Base-by-base conservation (phyloP, 2,113 vertebrate species). In the Ciconia maguari region DNA sequence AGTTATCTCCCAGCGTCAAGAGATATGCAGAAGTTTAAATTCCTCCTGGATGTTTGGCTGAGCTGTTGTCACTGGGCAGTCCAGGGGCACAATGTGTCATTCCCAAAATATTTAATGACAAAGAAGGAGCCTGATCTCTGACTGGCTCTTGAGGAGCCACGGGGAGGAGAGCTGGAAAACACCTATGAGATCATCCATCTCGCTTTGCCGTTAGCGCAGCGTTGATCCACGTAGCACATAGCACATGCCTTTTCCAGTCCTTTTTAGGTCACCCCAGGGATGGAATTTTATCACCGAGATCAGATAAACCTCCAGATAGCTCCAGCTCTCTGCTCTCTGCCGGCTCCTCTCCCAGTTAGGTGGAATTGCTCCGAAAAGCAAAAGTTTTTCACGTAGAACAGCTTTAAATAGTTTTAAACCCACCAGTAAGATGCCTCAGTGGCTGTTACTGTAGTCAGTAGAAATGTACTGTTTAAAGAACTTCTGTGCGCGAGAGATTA, bases 271-370 rank as follows among this genome's bases (percentile, higher is more conserved):
- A 94, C 70, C 72, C 55, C 25, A 34, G 91, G 91, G 91, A 94
- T 90, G 83, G 91, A 91, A 91, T 96, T 97, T 97, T 96, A 97
- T 97, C 94, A 87, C 72, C 7, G 25, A 85, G 91, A 96, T 96
- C 94, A 94, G 93, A 95, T 95, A 94, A 93, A 78, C 69, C 57
- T 84, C 78, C 72, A 77, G 96, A 91, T 82, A 93, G 44, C 74
- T 80, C 27, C 74, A 74, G 72, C 52, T 61, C 54, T 62, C 81
- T 32, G 41, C 42, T 0, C 42, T 92, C 81, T 38, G 66, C 60
- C 22, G 22, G 64, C 65, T 81, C 16, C n/a, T 82, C 87, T 93
- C 49, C 61, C 62, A 75, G 0, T 62, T 61, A 89, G 92, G n/a
- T 34, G 60, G 58, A 83, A 77, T 79, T 80, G 68, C 86, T 68